phyloP scores from a whole-genome alignment of 2,113 vertebrate species.

The Isichthys henryi region DNA sequence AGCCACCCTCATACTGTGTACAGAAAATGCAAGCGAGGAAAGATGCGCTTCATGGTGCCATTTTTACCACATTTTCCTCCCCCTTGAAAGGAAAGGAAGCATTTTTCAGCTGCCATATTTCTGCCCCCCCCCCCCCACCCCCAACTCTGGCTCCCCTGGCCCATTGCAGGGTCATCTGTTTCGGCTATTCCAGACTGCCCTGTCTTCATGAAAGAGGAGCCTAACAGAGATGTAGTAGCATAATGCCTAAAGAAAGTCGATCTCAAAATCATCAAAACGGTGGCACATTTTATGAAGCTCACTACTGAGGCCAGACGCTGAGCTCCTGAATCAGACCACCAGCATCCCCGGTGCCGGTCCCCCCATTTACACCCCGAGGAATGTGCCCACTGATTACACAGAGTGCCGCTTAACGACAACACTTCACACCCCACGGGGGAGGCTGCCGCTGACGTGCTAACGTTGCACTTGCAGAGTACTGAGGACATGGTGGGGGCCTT shows the following conservation, averaged over 20 bases:
- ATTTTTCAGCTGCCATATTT: not conserved
- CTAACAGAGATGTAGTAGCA: not conserved
- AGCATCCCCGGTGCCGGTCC: not conserved
- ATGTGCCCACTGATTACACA: not conserved
- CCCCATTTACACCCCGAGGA: not conserved
- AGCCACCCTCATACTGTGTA: not conserved
- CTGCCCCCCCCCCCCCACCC: not conserved
- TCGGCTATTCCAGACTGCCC: not conserved
- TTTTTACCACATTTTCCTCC: not conserved
- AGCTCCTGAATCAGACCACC: not conserved
- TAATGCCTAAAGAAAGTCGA: not conserved
- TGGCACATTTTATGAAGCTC: not conserved
- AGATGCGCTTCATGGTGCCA: not conserved
- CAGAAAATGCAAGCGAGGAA: not conserved
- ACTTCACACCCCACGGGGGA: not conserved
- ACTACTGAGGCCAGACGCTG: not conserved
- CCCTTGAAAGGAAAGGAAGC: not conserved
- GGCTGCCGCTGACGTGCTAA: not conserved
- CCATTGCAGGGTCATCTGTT: not conserved
- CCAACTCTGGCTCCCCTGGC: not conserved
- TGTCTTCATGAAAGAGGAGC: not conserved
- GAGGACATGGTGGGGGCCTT: conserved; percentile 23
- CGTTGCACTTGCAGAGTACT: not conserved
- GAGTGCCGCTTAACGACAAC: not conserved
- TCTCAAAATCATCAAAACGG: not conserved